These are phyloP conservation scores for Antidorcas marsupialis DNA, from an alignment of 2,113 vertebrate genomes.

Conservation along the genomic window DNA sequence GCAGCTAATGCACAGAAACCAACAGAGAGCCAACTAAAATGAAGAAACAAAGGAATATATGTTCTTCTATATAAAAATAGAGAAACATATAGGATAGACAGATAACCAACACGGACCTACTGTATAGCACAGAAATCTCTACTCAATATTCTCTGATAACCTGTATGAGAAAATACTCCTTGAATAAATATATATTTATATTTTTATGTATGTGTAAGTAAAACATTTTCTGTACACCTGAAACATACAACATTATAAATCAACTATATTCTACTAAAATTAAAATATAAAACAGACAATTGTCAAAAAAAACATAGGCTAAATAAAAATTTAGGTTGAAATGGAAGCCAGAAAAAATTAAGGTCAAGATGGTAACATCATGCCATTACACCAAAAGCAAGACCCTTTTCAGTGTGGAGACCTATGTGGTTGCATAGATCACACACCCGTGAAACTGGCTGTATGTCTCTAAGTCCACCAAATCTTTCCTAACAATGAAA, in stretches of 20 bases:
- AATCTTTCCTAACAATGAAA: not conserved
- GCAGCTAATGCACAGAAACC: not conserved
- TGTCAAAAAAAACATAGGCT: not conserved
- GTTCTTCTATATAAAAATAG: not conserved
- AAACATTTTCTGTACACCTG: not conserved
- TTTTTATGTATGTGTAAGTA: not conserved
- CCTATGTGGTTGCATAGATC: not conserved
- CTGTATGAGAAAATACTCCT: not conserved
- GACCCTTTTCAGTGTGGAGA: not conserved
- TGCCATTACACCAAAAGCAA: not conserved
- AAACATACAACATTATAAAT: not conserved
- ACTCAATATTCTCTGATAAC: not conserved
- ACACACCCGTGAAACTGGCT: not conserved
- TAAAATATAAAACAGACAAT: not conserved
- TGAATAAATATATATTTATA: not conserved
- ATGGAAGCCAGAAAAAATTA: not conserved
- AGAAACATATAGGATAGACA: not conserved
- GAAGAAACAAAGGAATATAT: not conserved
- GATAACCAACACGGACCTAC: not conserved
- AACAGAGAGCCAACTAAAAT: not conserved
- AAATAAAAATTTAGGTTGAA: not conserved
- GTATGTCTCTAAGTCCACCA: not conserved
- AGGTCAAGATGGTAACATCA: not conserved
- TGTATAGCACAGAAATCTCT: not conserved
- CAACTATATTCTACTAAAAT: not conserved